These are phyloP conservation scores for Crotalus tigris DNA, from an alignment of 2,113 vertebrate species.

Conservation along the genomic window DNA sequence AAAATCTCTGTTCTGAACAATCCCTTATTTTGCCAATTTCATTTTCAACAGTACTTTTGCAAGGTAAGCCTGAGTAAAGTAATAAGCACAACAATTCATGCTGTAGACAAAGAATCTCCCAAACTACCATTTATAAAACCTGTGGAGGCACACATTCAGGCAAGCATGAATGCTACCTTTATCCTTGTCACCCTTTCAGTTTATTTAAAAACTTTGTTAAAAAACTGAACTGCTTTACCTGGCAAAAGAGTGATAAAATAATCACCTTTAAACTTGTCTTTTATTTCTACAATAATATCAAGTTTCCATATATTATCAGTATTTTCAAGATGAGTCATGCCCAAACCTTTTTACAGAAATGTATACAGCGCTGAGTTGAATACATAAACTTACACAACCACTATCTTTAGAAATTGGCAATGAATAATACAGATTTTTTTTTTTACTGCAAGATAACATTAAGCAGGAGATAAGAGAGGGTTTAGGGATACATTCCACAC, in stretches of 20 bases:
- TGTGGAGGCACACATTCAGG: not conserved
- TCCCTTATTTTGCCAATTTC: not conserved
- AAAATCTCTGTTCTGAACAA: not conserved
- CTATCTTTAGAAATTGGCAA: not conserved
- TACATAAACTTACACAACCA: not conserved
- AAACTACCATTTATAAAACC: constrained; percentile 30
- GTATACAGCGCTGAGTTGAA: not conserved
- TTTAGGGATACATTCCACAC: rapidly evolving
- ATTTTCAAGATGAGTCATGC: constrained; percentile 47
- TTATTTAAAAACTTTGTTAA: constrained; percentile 39
- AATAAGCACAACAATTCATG: constrained; percentile 9
- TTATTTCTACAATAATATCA: constrained; percentile 39
- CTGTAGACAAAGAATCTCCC: not conserved
- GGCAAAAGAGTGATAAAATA: constrained; percentile 46
- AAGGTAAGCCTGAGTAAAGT: constrained; percentile 29
- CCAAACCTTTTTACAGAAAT: constrained; percentile 54
- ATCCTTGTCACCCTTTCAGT: constrained; percentile 31
- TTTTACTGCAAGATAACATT: rapidly evolving
- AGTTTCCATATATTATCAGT: constrained; percentile 60
- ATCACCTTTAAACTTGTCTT: constrained; percentile 31
- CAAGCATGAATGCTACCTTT: constrained; percentile 27
- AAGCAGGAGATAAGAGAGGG: not conserved
- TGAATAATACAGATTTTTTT: not conserved
- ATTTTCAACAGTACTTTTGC: not conserved
- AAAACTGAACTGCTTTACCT: constrained; percentile 22